Conservation (phyloP, 2,797 vertebrate genomes). For the Darevskia mixta region DNA sequence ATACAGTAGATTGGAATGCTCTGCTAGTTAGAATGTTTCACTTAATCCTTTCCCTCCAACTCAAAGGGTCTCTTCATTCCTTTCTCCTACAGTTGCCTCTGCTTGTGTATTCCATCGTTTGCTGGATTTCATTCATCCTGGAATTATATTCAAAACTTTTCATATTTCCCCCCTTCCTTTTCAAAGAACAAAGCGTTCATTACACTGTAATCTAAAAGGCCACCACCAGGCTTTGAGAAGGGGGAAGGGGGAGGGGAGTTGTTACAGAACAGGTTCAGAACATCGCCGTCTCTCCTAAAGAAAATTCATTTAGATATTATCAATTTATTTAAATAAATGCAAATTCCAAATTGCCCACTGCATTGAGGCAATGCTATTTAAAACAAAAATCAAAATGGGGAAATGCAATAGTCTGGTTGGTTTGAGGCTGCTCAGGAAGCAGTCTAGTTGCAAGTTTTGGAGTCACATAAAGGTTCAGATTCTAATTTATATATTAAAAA, state of each 20-base stretch:
- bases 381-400: background rate
- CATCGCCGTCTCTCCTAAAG: background rate
- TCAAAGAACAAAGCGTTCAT: background rate
- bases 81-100: no score
- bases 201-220: background rate
- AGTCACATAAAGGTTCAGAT: background rate
- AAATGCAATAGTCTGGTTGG: background rate
- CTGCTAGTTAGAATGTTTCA: no score
- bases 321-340: background rate
- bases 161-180: background rate
- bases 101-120: no score
- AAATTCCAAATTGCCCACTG: background rate
- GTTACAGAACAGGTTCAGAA: background rate
- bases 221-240: background rate
- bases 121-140: no score
- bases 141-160: background rate
- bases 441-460: background rate
- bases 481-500: background rate
- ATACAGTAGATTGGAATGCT: no score
- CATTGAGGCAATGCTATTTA: background rate
- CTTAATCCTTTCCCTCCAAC: no score
- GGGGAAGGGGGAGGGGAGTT: background rate
- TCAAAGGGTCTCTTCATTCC: no score
- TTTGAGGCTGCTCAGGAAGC: background rate
- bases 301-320: background rate